Percentiles rank a stretch among this genome's conserved stretches.
These are phyloP conservation scores for Mallateleia sp. DNA, from an alignment of 2,888 invertebrate genomes.

Conservation along the genomic window DNA sequence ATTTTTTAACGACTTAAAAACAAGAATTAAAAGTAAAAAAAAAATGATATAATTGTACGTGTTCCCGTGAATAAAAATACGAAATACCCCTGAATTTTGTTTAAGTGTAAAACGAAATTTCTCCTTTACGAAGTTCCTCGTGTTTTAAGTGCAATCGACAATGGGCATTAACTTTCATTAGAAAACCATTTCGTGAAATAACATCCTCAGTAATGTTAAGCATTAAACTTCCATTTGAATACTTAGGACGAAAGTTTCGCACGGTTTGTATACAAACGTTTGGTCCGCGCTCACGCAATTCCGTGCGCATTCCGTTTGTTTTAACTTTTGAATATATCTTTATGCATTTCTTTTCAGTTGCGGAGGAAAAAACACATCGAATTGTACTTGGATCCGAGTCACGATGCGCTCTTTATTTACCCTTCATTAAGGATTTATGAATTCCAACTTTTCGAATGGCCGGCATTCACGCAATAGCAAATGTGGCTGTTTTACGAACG, in stretches of 20 bases:
- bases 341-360: constrained; percentile 38
- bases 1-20: too few species aligned
- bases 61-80: too few species aligned
- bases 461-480: constrained; percentile 67
- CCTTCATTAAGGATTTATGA: constrained; percentile 75
- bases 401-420: constrained; percentile 68
- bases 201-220: constrained; percentile 40
- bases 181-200: constrained; percentile 47
- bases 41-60: too few species aligned
- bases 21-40: too few species aligned
- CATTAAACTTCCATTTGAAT: constrained; percentile 47
- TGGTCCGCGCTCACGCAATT: constrained; percentile 46
- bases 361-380: constrained; percentile 47
- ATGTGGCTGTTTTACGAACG: constrained; percentile 62
- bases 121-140: background rate
- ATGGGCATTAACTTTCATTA: constrained; percentile 43
- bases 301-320: constrained; percentile 63
- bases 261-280: constrained; percentile 49
- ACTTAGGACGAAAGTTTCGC: constrained; percentile 56
- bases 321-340: constrained; percentile 53
- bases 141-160: background rate
- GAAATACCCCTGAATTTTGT: background rate
- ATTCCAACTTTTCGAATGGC: constrained; percentile 60
- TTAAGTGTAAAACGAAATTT: background rate
- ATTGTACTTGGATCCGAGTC: constrained; percentile 62